Evolutionary conservation across 2,113 vertebrate genomes (phyloP), one percentile per base, ranked within the genome.

Genomic region (Etheostoma spectabile): DNA sequence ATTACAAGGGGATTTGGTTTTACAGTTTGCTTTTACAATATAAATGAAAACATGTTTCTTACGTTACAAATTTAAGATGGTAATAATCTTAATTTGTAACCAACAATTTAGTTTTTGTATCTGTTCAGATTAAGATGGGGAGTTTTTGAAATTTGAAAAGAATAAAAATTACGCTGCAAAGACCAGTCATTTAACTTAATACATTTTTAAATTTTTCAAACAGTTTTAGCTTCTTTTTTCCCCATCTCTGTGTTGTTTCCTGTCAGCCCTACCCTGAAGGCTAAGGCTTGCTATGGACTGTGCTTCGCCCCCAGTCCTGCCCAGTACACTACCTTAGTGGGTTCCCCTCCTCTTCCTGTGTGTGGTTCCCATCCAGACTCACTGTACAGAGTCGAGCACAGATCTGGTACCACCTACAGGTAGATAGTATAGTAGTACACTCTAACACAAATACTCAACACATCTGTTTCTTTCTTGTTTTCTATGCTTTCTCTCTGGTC

Each of bases 251-350:
- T 68, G 12, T 59, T 76, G 8, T 82, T 83, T 73, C 3, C 12
- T 24, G 48, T 27, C 48, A 92, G 89, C 73, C 52, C 75, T 66
- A 81, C 30, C 75, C 46, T 18, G 19, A 65, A 85, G 64, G 81
- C 80, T 82, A 75, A 90, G 35, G 74, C 68, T 81, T 92, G 90
- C 91, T 91, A 94, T 94, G 93, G 93, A 93, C 71, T 85, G 85
- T 70, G 60, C 83, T 88, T 90, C 64, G 42, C 91, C 86, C 22
- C 79, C 85, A 82, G 83, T 83, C 68, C 85, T 68, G 27, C 88
- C 79, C 38, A 86, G 79, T 82, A 77, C 80, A 74, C 85, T 77
- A 69, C 90, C 89, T 81, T 94, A 94, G 93, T 90, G 87, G 92
- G 81, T 63, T 79, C 69, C 77, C 79, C 60, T 83, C 62, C 68